Evolutionary conservation across 2,113 vertebrate genomes (phyloP).

Genomic region (Lonchura striata): DNA sequence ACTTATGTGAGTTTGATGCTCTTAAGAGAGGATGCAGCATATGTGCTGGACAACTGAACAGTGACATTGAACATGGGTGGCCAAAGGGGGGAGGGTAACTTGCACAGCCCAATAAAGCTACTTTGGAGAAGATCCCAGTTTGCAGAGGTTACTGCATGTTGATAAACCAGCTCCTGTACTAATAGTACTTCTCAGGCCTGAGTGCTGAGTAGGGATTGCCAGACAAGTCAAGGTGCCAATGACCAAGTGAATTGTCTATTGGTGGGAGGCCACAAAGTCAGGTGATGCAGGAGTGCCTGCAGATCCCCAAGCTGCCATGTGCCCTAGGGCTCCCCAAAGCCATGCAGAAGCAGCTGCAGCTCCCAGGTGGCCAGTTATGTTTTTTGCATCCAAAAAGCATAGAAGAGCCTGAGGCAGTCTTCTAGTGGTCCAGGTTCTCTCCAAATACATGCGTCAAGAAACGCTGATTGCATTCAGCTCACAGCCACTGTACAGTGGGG

Average conservation of each 20-base stretch:
- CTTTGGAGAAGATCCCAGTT: neutral
- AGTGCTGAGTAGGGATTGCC: neutral
- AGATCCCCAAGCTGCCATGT: neutral
- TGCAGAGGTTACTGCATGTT: neutral
- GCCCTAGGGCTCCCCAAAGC: neutral
- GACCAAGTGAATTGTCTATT: neutral
- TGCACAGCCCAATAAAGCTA: neutral
- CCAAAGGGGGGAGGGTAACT: neutral
- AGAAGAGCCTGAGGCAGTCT: neutral
- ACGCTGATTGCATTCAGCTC: neutral
- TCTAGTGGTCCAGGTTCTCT: neutral
- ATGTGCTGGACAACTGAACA: neutral
- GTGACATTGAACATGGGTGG: accelerated
- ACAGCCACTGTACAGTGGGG: accelerated
- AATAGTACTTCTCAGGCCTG: neutral
- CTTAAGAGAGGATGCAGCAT: neutral
- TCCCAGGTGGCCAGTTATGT: neutral
- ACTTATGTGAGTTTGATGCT: neutral
- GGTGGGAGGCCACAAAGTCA: neutral
- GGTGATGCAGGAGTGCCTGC: neutral
- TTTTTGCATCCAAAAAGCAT: neutral
- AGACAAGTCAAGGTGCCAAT: neutral
- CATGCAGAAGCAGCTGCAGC: neutral
- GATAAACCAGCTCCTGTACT: neutral
- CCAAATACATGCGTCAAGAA: neutral